Evolutionary conservation across 2,797 vertebrate species (phyloP), one percentile per base, ranked within the genome.

Genomic region (Melopsittacus undulatus): DNA sequence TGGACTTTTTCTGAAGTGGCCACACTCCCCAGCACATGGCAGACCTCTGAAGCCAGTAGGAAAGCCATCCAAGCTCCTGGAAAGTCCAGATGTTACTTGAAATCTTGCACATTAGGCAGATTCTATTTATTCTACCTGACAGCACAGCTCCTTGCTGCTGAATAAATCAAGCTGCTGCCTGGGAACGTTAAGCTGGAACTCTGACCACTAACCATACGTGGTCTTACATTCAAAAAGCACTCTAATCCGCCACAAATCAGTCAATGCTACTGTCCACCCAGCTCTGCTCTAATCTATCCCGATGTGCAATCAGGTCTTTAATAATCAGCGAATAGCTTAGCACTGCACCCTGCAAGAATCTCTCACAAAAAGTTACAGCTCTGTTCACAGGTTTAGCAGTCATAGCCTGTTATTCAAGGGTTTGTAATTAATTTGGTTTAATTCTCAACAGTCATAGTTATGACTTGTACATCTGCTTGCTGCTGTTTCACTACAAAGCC

Each of bases 11-110:
- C 97, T 11, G 98, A 98, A 46, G 98, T 94, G 10, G 97, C 98
- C 96, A 98, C 79, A 2, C 97, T 98, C 82, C 98, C 98, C 80
- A 98, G 97, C 91, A 98, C 95, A 24, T 97, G 98, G 95, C 96
- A 98, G 66, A 98, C 87, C 72, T 97, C 98, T 2, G 97, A 97
- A 5, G 98, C 98, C 96, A 98, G 95, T 18, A 98, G 88, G 13
- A 97, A 97, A n/a, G 98, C 95, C 95, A 93, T 94, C 68, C 36
- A 52, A 94, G 83, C 38, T n/a, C 48, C 17, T 9, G 19, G 23
- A 8, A 27, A 70, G 5, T 54, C 66, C 86, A 87, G 89, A 75
- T 68, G 92, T n/a, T 67, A 45, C 75, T 46, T 26, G 45, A 30
- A 83, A 56, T 46, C 78, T 36, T 78, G 46, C 61, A 22, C 8